Base-by-base conservation (phyloP, 2,113 vertebrate genomes). In the Grammomys dolichurus region DNA sequence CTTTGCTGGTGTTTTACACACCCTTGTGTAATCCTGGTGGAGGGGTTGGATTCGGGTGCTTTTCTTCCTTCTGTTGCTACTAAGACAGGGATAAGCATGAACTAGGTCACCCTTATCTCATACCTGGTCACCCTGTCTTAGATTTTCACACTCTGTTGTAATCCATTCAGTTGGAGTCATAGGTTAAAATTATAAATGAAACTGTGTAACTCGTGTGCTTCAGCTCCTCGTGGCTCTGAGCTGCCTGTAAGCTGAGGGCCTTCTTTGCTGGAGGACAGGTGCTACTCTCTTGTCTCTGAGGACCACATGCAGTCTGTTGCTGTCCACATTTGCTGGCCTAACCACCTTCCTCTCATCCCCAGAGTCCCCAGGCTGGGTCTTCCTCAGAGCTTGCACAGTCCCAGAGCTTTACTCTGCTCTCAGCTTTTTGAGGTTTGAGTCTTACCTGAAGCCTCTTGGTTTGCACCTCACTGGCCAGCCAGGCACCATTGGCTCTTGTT, bases 41-140 rank as follows among this genome's bases (percentile, higher is more conserved):
- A 17, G 33, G 40, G 12, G 36, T 69, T 40, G 67, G 33, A 48
- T 14, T 1, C 10, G 0, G 36, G 14, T 0, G 0, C 7, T 69
- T 77, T 58, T 40, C 16, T 36, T 3, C 16, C 46, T 36, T 56
- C 70, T 26, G 0, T 46, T 20, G n/a, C 19, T 70, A 0, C 48
- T 24, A 2, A 22, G 0, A 19, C 10, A 24, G 20, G 12, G 2
- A 11, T 7, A 24, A 17, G 17, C 54, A 11, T 8, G 14, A 8
- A 5, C 76, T 46, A 33, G 28, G 33, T 73, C 46, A 26, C 46
- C 28, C 1, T 36, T 33, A 7, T 76, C 36, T 87, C 46, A 87
- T 65, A n/a, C 20, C 60, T 28, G 85, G 7, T 81, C 36, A 69
- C 48, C 51, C 24, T 60, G 51, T n/a, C 51, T 84, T 58, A 40